Percentiles rank a stretch among this genome's conserved stretches.
These are phyloP conservation scores for Orius laevigatus DNA, from an alignment of 1,140 invertebrate species.

Conservation along the genomic window DNA sequence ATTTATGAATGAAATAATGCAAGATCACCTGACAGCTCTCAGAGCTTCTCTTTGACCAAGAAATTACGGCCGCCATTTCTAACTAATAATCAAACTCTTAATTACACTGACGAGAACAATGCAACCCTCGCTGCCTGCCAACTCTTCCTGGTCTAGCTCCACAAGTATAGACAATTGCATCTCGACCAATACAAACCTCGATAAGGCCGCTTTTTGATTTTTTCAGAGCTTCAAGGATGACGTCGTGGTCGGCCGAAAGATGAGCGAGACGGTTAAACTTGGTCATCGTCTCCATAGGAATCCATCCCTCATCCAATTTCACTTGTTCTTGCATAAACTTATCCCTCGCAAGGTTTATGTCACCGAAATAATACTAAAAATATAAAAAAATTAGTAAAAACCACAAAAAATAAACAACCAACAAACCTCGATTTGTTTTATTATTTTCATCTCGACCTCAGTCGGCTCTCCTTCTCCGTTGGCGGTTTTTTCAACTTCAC, in stretches of 20 bases:
- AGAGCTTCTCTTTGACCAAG: too few species aligned
- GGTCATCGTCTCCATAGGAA: slow-evolving; percentile 63
- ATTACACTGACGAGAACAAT: too few species aligned
- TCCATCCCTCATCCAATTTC: slow-evolving; percentile 76
- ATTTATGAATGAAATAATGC: too few species aligned
- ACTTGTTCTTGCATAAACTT: slow-evolving; percentile 77
- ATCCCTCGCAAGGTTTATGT: slow-evolving; percentile 76
- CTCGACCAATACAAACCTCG: slow-evolving; percentile 16
- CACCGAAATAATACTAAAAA: slow-evolving; percentile 61
- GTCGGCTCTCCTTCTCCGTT: neutral
- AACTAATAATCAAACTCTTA: too few species aligned
- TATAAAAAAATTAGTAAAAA: slow-evolving; percentile 17
- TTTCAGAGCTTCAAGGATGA: slow-evolving; percentile 56
- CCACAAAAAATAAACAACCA: neutral
- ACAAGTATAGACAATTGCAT: too few species aligned
- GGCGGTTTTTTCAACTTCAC: neutral
- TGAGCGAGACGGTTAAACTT: slow-evolving; percentile 76
- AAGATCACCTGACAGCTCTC: too few species aligned
- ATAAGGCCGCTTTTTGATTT: slow-evolving; percentile 36
- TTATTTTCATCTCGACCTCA: slow-evolving; percentile 11
- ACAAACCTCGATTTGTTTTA: slow-evolving; percentile 10
- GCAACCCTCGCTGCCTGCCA: too few species aligned
- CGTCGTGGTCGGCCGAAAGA: slow-evolving; percentile 46
- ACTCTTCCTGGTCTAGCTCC: too few species aligned
- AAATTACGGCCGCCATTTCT: too few species aligned